Evolutionary conservation across 1,140 invertebrate species (phyloP).

Genomic region (roundworm (Caenorhabditis elegans)): DNA sequence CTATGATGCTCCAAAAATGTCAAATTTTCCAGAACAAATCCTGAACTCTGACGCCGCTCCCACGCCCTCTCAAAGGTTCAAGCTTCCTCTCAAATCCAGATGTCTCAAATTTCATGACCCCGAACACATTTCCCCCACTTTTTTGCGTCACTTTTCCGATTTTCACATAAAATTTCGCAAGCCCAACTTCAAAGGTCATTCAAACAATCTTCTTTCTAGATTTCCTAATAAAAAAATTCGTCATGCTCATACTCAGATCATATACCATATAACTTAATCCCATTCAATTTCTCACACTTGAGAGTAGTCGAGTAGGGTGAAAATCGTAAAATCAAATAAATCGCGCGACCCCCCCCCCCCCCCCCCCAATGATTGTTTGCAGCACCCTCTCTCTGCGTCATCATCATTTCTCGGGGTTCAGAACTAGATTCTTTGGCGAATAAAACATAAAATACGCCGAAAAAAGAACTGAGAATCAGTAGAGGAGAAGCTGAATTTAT

Average conservation of each 20-base stretch:
- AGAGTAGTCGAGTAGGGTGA: neutral
- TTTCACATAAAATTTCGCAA: too few relatives aligned
- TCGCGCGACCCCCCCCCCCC: neutral
- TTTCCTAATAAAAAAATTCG: too few relatives aligned
- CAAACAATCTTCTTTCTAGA: neutral
- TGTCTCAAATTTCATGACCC: too few relatives aligned
- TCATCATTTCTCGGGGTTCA: neutral
- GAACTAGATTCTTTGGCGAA: neutral
- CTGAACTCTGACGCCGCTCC: too few relatives aligned
- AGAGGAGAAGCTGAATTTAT: conserved; percentile 11
- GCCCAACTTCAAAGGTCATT: neutral
- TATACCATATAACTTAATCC: too few relatives aligned
- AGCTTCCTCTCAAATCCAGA: too few relatives aligned
- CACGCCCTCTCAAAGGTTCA: too few relatives aligned
- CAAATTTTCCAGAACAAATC: too few relatives aligned
- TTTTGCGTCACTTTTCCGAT: too few relatives aligned
- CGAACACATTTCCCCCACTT: too few relatives aligned
- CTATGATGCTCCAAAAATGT: too few relatives aligned
- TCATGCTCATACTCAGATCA: too few relatives aligned
- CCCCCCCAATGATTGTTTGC: conserved; percentile 1
- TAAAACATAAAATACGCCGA: neutral
- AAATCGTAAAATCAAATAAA: conserved; percentile 13
- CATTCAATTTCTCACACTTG: neutral
- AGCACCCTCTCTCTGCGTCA: neutral
- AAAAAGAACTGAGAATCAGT: neutral